A percentile compares a stretch with the other conserved stretches of the same genome.
These are phyloP conservation scores for Pheosia tremula DNA, from an alignment of 2,888 invertebrate species.

Conservation along the genomic window DNA sequence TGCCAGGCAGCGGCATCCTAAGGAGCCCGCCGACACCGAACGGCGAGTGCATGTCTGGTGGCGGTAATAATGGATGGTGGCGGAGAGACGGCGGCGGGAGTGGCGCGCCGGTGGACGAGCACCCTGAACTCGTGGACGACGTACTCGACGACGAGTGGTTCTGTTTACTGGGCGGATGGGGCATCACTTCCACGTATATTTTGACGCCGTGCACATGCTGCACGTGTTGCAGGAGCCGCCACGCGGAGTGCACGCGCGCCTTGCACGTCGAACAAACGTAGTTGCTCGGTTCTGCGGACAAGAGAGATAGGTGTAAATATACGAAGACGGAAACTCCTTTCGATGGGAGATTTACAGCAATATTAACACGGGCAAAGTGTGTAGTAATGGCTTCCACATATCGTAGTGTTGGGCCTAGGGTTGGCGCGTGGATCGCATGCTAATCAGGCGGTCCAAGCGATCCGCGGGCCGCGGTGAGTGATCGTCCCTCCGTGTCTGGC, in stretches of 20 bases:
- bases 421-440: slow-evolving; percentile 72
- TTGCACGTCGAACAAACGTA: slow-evolving; percentile 98
- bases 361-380: slow-evolving; percentile 83
- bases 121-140: slow-evolving; percentile 84
- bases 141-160: slow-evolving; percentile 85
- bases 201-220: slow-evolving; percentile 97
- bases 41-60: slow-evolving; percentile 90
- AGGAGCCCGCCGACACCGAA: slow-evolving; percentile 90
- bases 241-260: slow-evolving; percentile 95
- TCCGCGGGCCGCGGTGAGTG: slow-evolving; percentile 76
- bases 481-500: slow-evolving; percentile 80
- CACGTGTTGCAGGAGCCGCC: slow-evolving; percentile 97
- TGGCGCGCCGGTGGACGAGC: slow-evolving; percentile 80
- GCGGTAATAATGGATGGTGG: slow-evolving; percentile 88
- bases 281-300: slow-evolving; percentile 94
- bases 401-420: slow-evolving; percentile 82
- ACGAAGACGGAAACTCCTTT: slow-evolving; percentile 50
- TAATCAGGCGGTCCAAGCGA: slow-evolving; percentile 75
- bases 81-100: slow-evolving; percentile 86
- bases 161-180: slow-evolving; percentile 75
- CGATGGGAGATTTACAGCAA: slow-evolving; percentile 78
- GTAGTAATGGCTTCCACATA: slow-evolving; percentile 85
- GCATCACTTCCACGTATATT: slow-evolving; percentile 91
- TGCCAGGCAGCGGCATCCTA: slow-evolving; percentile 89
- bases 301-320: slow-evolving; percentile 50